phyloP scores from a whole-genome alignment of 2,888 invertebrate species.

The Chrysodeixis includens region DNA sequence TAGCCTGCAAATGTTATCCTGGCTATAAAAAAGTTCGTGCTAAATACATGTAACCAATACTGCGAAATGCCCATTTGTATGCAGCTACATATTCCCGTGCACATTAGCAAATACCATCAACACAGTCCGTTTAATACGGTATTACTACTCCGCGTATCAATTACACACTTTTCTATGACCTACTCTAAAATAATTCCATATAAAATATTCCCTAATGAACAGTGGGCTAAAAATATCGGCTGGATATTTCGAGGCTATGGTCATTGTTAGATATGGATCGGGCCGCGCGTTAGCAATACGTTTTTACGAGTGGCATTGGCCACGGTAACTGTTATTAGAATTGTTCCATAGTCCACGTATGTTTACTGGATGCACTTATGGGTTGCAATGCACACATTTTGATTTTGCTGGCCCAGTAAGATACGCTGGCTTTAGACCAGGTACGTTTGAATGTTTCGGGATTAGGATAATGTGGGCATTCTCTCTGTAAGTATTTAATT shows the following conservation, averaged over 20 bases:
- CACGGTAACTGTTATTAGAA: slow-evolving; percentile 78
- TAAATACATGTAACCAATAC: slow-evolving; percentile 19
- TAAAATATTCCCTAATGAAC: neutral
- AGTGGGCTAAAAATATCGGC: slow-evolving; percentile 17
- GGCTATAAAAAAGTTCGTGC: neutral
- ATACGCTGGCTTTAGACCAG: slow-evolving; percentile 37
- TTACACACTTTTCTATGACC: slow-evolving; percentile 52
- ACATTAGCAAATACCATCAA: slow-evolving; percentile 73
- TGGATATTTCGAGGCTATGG: slow-evolving; percentile 31
- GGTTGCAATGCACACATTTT: slow-evolving; percentile 50
- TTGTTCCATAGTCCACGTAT: slow-evolving; percentile 68
- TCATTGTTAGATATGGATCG: slow-evolving; percentile 32
- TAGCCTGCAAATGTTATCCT: neutral
- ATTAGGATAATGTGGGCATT: slow-evolving; percentile 21
- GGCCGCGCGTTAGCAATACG: slow-evolving; percentile 77
- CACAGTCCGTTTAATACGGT: slow-evolving; percentile 73
- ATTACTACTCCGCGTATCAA: slow-evolving; percentile 74
- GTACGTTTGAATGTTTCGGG: slow-evolving; percentile 19
- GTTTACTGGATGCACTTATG: slow-evolving; percentile 71
- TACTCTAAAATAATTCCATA: slow-evolving; percentile 11
- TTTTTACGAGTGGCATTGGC: slow-evolving; percentile 79
- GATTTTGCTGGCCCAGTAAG: slow-evolving; percentile 36
- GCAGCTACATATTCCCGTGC: slow-evolving; percentile 61
- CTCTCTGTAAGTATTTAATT: slow-evolving; percentile 17
- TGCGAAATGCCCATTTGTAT: slow-evolving; percentile 56